These are phyloP conservation scores for Ophion ventricosus DNA, from an alignment of 2,888 invertebrate genomes.

Conservation along the genomic window DNA sequence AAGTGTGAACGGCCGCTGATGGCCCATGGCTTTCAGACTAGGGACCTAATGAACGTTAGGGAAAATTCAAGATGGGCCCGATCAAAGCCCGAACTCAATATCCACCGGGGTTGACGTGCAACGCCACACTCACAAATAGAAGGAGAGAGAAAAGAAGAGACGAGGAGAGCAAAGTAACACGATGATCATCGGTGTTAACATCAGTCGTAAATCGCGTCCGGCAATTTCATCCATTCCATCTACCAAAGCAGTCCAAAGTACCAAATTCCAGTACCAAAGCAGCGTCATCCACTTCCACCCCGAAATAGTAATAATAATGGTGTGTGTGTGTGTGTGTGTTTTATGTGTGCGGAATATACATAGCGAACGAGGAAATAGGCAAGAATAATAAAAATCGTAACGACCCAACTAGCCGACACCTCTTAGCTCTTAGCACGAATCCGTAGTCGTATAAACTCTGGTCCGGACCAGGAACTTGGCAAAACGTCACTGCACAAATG, in stretches of 20 bases:
- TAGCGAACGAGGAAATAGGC: slow-evolving; percentile 18
- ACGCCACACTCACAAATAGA: too few species aligned
- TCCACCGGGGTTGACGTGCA: too few species aligned
- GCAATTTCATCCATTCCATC: slow-evolving; percentile 24
- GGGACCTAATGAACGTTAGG: too few species aligned
- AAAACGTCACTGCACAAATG: too few species aligned
- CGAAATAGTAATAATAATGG: slow-evolving; percentile 13
- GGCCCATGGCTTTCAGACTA: too few species aligned
- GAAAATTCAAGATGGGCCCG: too few species aligned
- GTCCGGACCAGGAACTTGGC: slow-evolving; percentile 21
- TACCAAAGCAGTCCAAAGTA: too few species aligned
- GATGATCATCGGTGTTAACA: slow-evolving; percentile 38
- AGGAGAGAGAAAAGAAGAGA: background rate
- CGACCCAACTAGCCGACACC: slow-evolving; percentile 48
- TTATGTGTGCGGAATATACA: background rate
- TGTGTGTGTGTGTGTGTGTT: too few species aligned
- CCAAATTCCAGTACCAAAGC: slow-evolving; percentile 13
- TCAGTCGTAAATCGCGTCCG: slow-evolving; percentile 36
- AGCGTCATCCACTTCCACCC: slow-evolving; percentile 17
- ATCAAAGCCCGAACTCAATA: too few species aligned
- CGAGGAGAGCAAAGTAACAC: background rate
- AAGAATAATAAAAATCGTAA: slow-evolving; percentile 49
- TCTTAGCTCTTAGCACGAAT: slow-evolving; percentile 45
- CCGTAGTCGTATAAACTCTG: slow-evolving; percentile 35
- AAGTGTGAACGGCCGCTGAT: too few species aligned